Conservation (phyloP, 1,140 invertebrate genomes). For the Manduca sexta region DNA sequence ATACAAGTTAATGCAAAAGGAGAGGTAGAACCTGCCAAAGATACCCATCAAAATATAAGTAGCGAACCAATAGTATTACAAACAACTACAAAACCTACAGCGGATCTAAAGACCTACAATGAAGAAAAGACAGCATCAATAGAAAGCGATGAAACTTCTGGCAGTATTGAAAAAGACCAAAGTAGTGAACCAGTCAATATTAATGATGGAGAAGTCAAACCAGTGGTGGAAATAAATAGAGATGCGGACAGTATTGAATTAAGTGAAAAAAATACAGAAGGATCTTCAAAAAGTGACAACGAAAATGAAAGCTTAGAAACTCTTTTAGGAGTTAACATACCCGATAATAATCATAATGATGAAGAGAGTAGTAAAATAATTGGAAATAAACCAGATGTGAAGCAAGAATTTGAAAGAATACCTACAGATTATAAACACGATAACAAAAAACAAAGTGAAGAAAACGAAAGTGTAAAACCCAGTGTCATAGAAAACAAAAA, state of each 20-base stretch:
- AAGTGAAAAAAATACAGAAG: conserved; percentile 33
- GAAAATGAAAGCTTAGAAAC: conserved; percentile 27
- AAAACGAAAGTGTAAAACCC: conserved; percentile 12
- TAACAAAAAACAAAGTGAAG: conserved; percentile 17
- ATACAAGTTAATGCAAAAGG: conserved; percentile 29
- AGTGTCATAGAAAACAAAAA: conserved; percentile 14
- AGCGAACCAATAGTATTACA: not conserved
- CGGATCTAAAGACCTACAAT: conserved; percentile 1
- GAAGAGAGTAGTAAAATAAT: conserved; percentile 16
- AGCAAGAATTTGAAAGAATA: conserved; percentile 68
- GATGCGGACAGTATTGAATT: conserved; percentile 35
- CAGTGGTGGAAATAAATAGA: conserved; percentile 50
- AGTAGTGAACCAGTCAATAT: conserved; percentile 28
- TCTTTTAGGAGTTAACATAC: conserved; percentile 6
- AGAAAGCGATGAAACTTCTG: conserved; percentile 1
- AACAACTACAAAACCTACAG: not conserved
- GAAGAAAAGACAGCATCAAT: not conserved
- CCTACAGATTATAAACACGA: conserved; percentile 63
- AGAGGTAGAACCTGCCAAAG: conserved; percentile 23
- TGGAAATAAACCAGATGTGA: conserved; percentile 32
- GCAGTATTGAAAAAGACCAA: conserved; percentile 12
- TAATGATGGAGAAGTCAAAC: conserved; percentile 53
- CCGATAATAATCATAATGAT: conserved; percentile 2
- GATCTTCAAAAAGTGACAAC: conserved; percentile 14
- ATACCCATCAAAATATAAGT: conserved; percentile 18